A percentile compares a stretch with the other conserved stretches of the same genome.
Evolutionary conservation across 1,140 invertebrate genomes (phyloP).

Genomic region (Diploscapter pachys): DNA sequence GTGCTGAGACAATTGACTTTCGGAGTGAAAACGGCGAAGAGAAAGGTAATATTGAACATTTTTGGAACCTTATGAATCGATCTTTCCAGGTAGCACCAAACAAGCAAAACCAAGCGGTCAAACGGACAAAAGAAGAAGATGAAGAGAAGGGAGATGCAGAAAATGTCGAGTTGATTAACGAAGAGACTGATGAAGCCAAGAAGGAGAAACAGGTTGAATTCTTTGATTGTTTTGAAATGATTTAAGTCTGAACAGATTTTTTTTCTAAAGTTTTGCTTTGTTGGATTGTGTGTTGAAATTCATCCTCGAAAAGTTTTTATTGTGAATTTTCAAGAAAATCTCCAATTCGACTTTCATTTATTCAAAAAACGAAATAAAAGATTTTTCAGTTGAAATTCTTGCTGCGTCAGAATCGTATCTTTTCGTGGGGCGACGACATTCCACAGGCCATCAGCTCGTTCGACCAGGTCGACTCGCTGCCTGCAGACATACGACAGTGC

Average conservation of each 20-base stretch:
- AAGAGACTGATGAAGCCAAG: background rate
- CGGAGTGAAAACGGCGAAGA: constrained; percentile 16
- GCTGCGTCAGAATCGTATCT: constrained; percentile 50
- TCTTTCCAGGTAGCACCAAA: background rate
- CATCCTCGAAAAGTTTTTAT: background rate
- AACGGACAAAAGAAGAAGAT: background rate
- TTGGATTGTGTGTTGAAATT: background rate
- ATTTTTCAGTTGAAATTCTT: constrained; percentile 19
- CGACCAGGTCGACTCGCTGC: constrained; percentile 32
- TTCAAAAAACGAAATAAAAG: background rate
- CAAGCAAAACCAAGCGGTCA: background rate
- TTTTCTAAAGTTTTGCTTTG: background rate
- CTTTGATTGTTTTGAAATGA: background rate
- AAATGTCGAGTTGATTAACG: constrained; percentile 1
- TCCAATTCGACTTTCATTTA: background rate
- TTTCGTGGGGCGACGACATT: constrained; percentile 50
- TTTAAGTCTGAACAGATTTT: constrained; percentile 7
- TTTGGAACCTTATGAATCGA: no score
- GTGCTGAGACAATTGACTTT: constrained; percentile 14
- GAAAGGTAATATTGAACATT: no score
- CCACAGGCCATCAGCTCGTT: constrained; percentile 52
- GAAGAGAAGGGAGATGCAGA: background rate
- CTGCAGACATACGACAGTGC: constrained; percentile 60
- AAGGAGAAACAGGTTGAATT: background rate
- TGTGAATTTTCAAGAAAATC: background rate